Evolutionary conservation across 1,140 invertebrate species (phyloP), one percentile per base, ranked within the genome.

Genomic region (Meloidogyne exigua): DNA sequence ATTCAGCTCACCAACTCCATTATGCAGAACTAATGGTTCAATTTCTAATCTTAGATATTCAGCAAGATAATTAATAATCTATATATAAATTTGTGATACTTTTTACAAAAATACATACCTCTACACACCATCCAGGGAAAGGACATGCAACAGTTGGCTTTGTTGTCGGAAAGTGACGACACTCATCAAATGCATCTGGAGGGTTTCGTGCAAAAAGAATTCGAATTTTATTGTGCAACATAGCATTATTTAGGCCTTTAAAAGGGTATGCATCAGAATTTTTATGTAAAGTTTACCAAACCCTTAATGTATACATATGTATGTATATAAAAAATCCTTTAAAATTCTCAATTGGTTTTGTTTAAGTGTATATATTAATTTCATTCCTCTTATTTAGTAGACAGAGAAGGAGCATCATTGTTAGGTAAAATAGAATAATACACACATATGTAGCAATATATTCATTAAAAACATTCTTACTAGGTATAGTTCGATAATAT

Each of bases 101-200:
- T 28, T 11, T 72, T 4, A 15, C 12, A 36, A 42, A 44, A 23
- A 25, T 73, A 26, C 36, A n/a, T n/a, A 79, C 79, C 67, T 80
- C 79, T 9, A 81, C 73, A 68, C 79, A 80, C 79, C 79, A 80
- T 15, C 79, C 79, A 26, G 79, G 79, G 44, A 80, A 80, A 1
- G 79, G 79, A 36, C 79, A 80, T 21, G 62, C 32, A 39, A 81
- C 15, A 26, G 77, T 77, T n/a, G 79, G 79, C 9, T 64, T 77
- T 18, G 62, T 12, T 11, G 80, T 80, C 13, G 79, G 79, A 68
- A 80, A 80, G 21, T 77, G 49, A 28, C 23, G 18, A 68, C 79
- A 80, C 28, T 80, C 72, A 67, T 76, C 80, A n/a, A 80, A 80
- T 15, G 68, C 73, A 68, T 81, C 79, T 42, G 71, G 71, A n/a